Conservation (phyloP, 2,888 invertebrate species). For the Orchestes rusci region DNA sequence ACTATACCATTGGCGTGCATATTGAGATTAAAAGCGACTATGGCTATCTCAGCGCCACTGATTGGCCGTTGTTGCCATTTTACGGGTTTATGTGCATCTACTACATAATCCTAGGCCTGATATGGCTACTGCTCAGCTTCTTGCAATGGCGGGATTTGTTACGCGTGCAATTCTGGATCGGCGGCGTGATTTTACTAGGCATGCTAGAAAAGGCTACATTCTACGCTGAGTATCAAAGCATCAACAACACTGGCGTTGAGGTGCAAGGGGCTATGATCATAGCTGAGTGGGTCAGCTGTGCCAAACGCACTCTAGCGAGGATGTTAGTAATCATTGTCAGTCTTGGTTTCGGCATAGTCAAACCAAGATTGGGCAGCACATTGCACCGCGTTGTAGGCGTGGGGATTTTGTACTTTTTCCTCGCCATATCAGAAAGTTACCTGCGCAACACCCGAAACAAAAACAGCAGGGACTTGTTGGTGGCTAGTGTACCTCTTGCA, state of each 20-base stretch:
- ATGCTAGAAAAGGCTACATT: slow-evolving; percentile 85
- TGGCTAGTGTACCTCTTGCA: slow-evolving; percentile 81
- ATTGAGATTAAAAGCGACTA: slow-evolving; percentile 69
- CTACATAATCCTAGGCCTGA: slow-evolving; percentile 73
- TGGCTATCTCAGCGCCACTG: slow-evolving; percentile 81
- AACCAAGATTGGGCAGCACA: slow-evolving; percentile 83
- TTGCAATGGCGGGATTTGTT: slow-evolving; percentile 86
- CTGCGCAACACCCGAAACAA: slow-evolving; percentile 63
- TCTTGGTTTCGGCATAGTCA: slow-evolving; percentile 92
- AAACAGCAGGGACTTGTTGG: slow-evolving; percentile 54
- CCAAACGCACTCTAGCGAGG: slow-evolving; percentile 82
- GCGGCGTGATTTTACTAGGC: slow-evolving; percentile 80
- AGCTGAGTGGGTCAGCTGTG: slow-evolving; percentile 87
- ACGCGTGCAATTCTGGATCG: slow-evolving; percentile 94
- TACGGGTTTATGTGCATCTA: slow-evolving; percentile 85
- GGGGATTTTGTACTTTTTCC: slow-evolving; percentile 73
- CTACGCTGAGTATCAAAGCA: slow-evolving; percentile 78
- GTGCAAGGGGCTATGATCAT: slow-evolving; percentile 68
- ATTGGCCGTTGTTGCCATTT: slow-evolving; percentile 84
- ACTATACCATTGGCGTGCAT: slow-evolving; percentile 53
- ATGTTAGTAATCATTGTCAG: slow-evolving; percentile 94
- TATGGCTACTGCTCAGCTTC: slow-evolving; percentile 78
- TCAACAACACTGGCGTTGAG: slow-evolving; percentile 60
- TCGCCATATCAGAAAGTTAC: slow-evolving; percentile 83
- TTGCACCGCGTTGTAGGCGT: slow-evolving; percentile 81